Evolutionary conservation across 2,113 vertebrate species (phyloP).

Genomic region (Amazona vittata): DNA sequence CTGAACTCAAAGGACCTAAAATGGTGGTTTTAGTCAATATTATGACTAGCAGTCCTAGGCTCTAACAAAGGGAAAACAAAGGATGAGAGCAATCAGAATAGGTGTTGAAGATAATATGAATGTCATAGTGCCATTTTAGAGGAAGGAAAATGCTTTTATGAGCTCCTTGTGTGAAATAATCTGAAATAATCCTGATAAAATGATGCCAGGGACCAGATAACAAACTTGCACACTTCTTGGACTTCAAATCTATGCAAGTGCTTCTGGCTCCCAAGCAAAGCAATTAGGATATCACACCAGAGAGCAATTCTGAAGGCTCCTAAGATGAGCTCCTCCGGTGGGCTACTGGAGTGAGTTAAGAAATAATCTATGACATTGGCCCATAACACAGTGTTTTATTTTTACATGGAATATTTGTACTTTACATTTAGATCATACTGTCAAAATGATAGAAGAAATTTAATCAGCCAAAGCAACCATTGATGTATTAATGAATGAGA

Average conservation of each 20-base stretch:
- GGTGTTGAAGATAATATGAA: background rate
- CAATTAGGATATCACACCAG: background rate
- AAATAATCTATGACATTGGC: background rate
- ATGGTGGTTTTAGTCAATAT: background rate
- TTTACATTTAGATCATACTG: constrained; percentile 36
- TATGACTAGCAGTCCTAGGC: background rate
- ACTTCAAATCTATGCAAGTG: background rate
- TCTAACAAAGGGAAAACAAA: background rate
- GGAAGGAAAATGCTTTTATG: background rate
- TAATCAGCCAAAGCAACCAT: constrained; percentile 49
- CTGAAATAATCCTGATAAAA: background rate
- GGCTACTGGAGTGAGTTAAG: background rate
- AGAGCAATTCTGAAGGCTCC: background rate
- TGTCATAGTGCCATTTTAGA: background rate
- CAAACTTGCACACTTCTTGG: background rate
- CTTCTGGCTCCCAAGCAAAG: background rate
- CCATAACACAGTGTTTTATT: background rate
- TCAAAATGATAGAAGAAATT: constrained; percentile 64
- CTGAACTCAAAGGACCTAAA: background rate
- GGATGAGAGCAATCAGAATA: background rate
- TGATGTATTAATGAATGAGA: constrained; percentile 67
- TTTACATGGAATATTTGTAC: constrained; percentile 37
- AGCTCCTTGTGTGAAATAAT: background rate
- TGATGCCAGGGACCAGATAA: background rate
- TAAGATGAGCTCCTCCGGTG: background rate